Evolutionary conservation across 2,113 vertebrate species (phyloP), one percentile per base, ranked within the genome.

Genomic region (Alethe diademata): DNA sequence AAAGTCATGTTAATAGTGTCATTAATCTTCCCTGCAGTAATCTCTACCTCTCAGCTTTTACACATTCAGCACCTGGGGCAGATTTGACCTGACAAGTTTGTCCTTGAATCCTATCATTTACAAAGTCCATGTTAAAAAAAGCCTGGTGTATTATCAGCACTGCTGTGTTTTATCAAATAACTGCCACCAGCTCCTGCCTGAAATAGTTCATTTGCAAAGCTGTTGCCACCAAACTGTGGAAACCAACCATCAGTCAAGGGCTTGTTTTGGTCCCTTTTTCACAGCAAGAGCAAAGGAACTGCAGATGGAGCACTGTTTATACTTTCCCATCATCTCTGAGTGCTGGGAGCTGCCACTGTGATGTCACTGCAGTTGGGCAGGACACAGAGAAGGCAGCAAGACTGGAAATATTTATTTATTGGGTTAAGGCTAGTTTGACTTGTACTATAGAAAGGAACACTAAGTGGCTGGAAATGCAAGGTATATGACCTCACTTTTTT

Each of bases 251-350:
- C 84, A 91, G 84, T 84, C 87, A 91, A 71, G 87, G 45, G 74
- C 81, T 88, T 94, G 92, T 94, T 87, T 72, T 81, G 93, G 64
- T 57, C 43, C 78, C 61, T 78, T 56, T 86, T 92, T 95, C 66
- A 48, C n/a, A 88, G 83, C 8, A 2, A 70, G 84, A 93, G 74
- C 79, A 93, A 95, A 92, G 64, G 87, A 96, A 50, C 94, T 95
- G 83, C 91, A 97, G 94, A 96, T 88, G 93, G 87, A 81, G 70
- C 50, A 66, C 72, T 92, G 83, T 97, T 97, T 96, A 94, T 88
- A 94, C 35, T 94, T 97, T 89, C 86, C 69, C 69, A 93, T 90
- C 58, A 51, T 80, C 62, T 93, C 60, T 4, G 57, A 87, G 78
- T 45, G 72, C 50, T 7, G 47, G 73, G 76, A 92, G 24, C 42